A percentile compares a stretch with the other conserved stretches of the same genome.
Evolutionary conservation across 1,140 invertebrate species (phyloP).

Genomic region (Trichonephila clavata): DNA sequence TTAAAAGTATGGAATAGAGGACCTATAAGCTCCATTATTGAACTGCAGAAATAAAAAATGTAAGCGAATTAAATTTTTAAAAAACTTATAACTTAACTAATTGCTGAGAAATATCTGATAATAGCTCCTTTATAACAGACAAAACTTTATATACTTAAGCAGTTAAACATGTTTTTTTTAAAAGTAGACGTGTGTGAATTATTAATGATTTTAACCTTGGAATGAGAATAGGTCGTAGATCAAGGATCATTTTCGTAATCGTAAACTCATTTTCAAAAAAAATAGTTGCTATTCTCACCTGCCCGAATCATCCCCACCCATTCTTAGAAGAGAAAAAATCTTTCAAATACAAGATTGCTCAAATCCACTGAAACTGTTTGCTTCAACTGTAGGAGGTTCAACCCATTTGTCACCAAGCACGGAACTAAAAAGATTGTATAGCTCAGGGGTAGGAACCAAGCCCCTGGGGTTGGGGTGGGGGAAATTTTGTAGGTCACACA

Average conservation of each 20-base stretch:
- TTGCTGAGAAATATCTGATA: too few species aligned
- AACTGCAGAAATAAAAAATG: too few species aligned
- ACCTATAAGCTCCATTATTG: too few species aligned
- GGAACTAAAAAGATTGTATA: not conserved
- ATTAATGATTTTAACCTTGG: not conserved
- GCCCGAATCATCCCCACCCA: slow-evolving; percentile 15
- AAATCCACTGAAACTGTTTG: slow-evolving; percentile 46
- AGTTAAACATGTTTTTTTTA: too few species aligned
- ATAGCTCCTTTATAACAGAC: too few species aligned
- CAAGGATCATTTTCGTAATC: not conserved
- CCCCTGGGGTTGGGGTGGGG: slow-evolving; percentile 11
- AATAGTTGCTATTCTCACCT: slow-evolving; percentile 3
- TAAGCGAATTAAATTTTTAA: too few species aligned
- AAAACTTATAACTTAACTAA: too few species aligned
- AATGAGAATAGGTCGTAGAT: not conserved
- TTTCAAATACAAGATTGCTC: slow-evolving; percentile 26
- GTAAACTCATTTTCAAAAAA: not conserved
- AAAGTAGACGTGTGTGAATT: too few species aligned
- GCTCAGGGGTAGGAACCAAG: slow-evolving; percentile 1
- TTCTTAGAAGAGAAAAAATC: not conserved
- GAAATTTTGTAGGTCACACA: slow-evolving; percentile 58
- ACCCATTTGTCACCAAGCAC: slow-evolving; percentile 57
- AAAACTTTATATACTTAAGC: too few species aligned
- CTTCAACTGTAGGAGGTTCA: slow-evolving; percentile 24
- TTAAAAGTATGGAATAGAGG: too few species aligned